Base-by-base conservation (phyloP, 1,140 invertebrate genomes). In the Leptinotarsa lineolata region DNA sequence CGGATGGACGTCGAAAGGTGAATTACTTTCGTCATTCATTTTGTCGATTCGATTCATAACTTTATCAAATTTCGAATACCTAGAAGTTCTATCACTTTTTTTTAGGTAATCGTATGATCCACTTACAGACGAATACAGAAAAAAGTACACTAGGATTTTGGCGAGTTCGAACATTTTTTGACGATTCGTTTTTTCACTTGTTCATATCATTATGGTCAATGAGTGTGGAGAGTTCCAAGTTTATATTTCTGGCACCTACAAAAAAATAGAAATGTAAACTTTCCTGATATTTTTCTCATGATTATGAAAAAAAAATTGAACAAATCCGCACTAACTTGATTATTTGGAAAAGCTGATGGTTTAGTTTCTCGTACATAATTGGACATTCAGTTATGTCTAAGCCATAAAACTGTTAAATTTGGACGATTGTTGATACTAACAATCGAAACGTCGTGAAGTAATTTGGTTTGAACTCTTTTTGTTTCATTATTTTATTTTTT, bases 41-140 rank as follows among this genome's bases (percentile, higher is more conserved):
- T 54, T 54, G n/a, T 54, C 48, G 15, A 54, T 15, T 13, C 48
- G 15, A 54, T 16, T 54, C 48, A 16, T 54, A 3, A 54, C 48
- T 3, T 54, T 18, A 18, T 54, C 48, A 13, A 54, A 54, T 54
- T 54, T 54, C 48, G 48, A 18, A 54, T 54, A 54, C 48, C 48
- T 54, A 54, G 48, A 54, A 54, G 48, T 54, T 18, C 48, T 54
- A 13, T 54, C 48, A 54, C 48, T 54, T 54, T 54, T 54, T 54
- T 54, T 54, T n/a, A 54, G 48, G 48, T 54, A 54, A 54, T 54
- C 48, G 48, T 54, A 54, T 2, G n/a, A 16, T 15, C 48, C 48
- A 54, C 48, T 54, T 54, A 54, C 48, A 15, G 48, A 54, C 48
- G 48, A 54, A 54, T 54, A 54, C 15, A 54, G 48, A 54, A 16